phyloP scores from a whole-genome alignment of 2,113 vertebrate genomes.

The Pipra filicauda region DNA sequence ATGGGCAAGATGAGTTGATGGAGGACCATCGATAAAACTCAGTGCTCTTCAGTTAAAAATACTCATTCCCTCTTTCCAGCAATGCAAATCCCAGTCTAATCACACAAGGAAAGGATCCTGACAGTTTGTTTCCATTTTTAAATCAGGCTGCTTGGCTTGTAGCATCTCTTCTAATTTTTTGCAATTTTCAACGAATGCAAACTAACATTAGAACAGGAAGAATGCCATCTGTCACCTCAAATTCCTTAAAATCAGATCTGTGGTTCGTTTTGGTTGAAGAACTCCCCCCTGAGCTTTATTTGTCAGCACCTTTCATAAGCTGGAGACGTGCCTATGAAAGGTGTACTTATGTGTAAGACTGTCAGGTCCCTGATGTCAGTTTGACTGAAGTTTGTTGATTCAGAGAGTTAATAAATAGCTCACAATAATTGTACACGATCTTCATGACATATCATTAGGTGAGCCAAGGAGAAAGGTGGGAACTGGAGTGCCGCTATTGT shows the following conservation, averaged over 20 bases:
- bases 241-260: neutral
- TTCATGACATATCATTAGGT: neutral
- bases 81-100: neutral
- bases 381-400: constrained; percentile 27
- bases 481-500: neutral
- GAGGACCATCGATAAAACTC: neutral
- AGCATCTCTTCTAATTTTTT: neutral
- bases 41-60: neutral
- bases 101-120: neutral
- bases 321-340: neutral
- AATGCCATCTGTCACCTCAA: neutral
- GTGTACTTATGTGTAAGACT: neutral
- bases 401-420: constrained; percentile 1
- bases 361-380: neutral
- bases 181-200: neutral
- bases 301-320: neutral
- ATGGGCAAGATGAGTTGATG: neutral
- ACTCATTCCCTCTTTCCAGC: neutral
- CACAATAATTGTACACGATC: neutral
- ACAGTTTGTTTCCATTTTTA: neutral
- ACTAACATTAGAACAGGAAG: neutral
- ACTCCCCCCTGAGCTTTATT: neutral
- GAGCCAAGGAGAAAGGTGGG: neutral
- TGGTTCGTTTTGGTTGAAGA: neutral
- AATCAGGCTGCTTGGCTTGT: neutral